Conservation (phyloP, 2,113 vertebrate genomes). For the Shinisaurus crocodilurus region DNA sequence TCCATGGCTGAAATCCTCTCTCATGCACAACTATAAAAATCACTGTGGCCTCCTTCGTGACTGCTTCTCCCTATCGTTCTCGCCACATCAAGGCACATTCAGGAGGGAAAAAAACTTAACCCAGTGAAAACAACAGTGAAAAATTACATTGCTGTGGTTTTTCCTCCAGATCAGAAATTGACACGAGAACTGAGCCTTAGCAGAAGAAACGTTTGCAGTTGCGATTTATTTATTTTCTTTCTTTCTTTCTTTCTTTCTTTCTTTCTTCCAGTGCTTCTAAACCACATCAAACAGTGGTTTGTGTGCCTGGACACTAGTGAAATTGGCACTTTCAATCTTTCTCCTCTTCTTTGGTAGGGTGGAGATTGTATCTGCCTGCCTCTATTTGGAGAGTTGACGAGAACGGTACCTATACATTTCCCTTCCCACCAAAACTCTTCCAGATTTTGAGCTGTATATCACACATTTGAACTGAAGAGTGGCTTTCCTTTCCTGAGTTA, state of each 20-base stretch:
- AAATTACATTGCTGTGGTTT: neutral
- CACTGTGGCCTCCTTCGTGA: neutral
- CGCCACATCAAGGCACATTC: neutral
- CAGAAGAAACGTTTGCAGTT: neutral
- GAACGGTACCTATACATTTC: constrained; percentile 18
- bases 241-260: neutral
- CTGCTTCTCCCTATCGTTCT: neutral
- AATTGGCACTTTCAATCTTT: constrained; percentile 10
- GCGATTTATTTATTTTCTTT: neutral
- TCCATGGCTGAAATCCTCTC: neutral
- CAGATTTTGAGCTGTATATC: constrained; percentile 8
- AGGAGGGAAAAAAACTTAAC: neutral
- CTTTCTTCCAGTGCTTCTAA: neutral
- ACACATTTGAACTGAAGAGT: constrained; percentile 7
- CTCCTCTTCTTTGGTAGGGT: neutral
- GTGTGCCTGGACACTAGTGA: neutral
- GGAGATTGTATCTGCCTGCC: constrained; percentile 3
- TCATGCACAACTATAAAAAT: neutral
- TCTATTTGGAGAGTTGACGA: constrained; percentile 6
- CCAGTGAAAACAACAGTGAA: neutral
- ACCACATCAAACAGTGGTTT: neutral
- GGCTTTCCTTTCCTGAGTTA: neutral
- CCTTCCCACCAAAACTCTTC: constrained; percentile 13
- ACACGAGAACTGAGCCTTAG: neutral
- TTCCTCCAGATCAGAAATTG: neutral